Conservation (phyloP, 2,113 vertebrate species). For the Lophura nycthemera region DNA sequence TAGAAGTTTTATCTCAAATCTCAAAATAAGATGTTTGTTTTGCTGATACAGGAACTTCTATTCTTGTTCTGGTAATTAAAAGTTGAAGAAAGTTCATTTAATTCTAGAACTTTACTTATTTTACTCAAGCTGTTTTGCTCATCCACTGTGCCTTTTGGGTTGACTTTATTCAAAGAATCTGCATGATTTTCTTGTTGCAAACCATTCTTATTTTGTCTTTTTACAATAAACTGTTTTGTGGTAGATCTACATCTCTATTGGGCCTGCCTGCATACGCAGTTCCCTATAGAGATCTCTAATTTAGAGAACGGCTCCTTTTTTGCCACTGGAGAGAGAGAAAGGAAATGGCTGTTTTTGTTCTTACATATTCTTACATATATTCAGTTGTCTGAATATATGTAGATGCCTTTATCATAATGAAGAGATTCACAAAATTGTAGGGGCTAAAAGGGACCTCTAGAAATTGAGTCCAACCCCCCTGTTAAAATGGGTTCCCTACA, state of each 20-base stretch:
- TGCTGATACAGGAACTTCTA: neutral
- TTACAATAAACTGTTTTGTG: fast-evolving
- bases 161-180: neutral
- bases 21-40: neutral
- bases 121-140: neutral
- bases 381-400: neutral
- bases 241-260: neutral
- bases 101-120: neutral
- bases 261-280: no score
- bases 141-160: neutral
- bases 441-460: no score
- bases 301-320: neutral
- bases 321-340: neutral
- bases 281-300: neutral
- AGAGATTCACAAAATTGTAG: neutral
- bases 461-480: no score
- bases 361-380: neutral
- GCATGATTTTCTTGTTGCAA: neutral
- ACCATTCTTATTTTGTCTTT: neutral
- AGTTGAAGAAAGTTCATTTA: neutral
- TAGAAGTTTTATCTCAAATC: neutral
- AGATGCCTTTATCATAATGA: neutral
- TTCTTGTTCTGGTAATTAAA: neutral
- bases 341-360: neutral
- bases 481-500: no score